Base-by-base conservation (phyloP, 2,797 vertebrate genomes). In the Darevskia mixta region DNA sequence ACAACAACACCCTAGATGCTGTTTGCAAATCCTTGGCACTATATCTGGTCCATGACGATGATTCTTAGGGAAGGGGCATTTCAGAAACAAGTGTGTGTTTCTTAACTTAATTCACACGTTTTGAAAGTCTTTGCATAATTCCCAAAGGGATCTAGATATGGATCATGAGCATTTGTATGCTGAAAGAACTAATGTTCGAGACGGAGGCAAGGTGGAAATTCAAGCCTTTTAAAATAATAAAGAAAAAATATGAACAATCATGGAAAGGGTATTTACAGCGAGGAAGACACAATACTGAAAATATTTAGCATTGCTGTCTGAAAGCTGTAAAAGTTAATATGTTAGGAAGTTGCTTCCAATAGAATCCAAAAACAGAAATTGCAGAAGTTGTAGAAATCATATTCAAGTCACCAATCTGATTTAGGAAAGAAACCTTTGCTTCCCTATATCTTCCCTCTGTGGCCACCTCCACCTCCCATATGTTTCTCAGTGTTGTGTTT, bases 321-420 rank as follows among this genome's bases (percentile, higher is more conserved):
- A 85, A 90, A 86, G 83, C 1, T 92, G 80, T 83, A 81, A 87
- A 86, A 67, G 64, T 55, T 86, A 78, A 82, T 85, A 27, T 85
- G 38, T 18, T 87, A 89, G 81, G 87, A 92, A 94, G 80, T 88
- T 87, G 89, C 82, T 92, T 90, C 90, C 87, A 76, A 5, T 23
- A 80, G 72, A 92, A 79, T 92, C 87, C 89, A 92, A 91, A 88
- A 86, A 0, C 3, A 55, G 90, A 87, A 89, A 92, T 91, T 91
- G 88, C 83, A 86, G 25, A 35, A 83, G 86, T 4, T 11, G 86
- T 83, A 83, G 77, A 67, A 73, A 71, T 80, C 64, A 88, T 81
- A 86, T 58, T 67, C 11, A 55, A 55, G 32, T 38, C 76, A 27
- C 76, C 41, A 90, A 38, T 88, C 69, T 4, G 13, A 10, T 45